These are phyloP conservation scores for Myrmecobius fasciatus DNA, from an alignment of 2,113 vertebrate species.

Conservation along the genomic window DNA sequence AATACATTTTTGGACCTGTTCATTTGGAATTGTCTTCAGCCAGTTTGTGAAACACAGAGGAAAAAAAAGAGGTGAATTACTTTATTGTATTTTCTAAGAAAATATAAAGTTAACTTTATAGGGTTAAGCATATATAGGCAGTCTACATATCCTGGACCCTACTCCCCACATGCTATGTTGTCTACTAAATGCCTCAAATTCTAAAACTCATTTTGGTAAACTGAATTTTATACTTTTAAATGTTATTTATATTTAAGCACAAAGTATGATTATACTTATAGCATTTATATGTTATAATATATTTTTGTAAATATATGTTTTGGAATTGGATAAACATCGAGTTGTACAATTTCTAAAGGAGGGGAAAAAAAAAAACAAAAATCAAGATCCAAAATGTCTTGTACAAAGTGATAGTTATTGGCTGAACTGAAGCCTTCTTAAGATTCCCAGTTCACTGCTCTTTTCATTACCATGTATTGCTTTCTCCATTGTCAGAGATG, in stretches of 20 bases:
- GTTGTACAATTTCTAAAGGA: too few species aligned
- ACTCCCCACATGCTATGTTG: neutral
- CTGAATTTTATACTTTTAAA: conserved; percentile 34
- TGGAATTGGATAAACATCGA: too few species aligned
- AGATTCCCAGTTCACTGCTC: neutral
- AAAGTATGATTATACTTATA: neutral
- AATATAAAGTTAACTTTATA: neutral
- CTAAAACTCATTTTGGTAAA: conserved; percentile 1
- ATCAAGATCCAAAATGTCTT: neutral
- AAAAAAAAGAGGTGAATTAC: neutral
- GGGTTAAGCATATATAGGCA: neutral
- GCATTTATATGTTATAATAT: neutral
- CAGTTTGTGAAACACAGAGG: neutral
- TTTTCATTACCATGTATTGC: neutral
- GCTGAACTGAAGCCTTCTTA: neutral
- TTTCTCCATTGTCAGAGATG: neutral
- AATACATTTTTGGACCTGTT: conserved; percentile 9
- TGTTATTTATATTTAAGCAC: conserved; percentile 36
- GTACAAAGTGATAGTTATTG: neutral
- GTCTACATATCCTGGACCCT: neutral
- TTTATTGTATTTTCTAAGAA: neutral
- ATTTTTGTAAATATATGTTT: too few species aligned
- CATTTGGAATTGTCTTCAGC: conserved; percentile 18
- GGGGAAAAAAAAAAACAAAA: too few species aligned
- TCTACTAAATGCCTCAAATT: neutral